Evolutionary conservation across 2,113 vertebrate species (phyloP).

Genomic region (Columba janthina): DNA sequence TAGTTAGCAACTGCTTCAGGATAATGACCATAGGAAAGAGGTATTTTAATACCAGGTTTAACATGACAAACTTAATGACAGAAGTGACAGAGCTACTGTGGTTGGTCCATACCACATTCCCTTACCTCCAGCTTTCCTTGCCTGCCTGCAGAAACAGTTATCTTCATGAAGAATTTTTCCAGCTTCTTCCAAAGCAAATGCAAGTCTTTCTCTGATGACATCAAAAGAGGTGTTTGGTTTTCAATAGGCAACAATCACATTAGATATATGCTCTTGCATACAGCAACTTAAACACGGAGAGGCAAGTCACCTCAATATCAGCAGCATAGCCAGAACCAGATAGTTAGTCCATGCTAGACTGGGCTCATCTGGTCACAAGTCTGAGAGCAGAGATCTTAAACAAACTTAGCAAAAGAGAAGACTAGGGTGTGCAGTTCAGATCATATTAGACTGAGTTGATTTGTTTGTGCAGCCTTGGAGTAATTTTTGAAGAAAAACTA

Average conservation of each 20-base stretch:
- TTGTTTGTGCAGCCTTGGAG: background rate
- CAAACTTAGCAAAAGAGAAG: background rate
- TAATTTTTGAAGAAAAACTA: background rate
- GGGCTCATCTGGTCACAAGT: background rate
- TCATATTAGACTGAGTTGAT: background rate
- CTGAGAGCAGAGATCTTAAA: background rate
- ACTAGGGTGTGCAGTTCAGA: background rate
- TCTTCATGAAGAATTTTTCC: background rate
- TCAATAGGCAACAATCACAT: background rate
- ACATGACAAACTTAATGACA: background rate
- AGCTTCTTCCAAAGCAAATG: background rate
- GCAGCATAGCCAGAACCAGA: background rate
- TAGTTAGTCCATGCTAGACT: background rate
- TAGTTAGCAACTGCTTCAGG: background rate
- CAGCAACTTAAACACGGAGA: background rate
- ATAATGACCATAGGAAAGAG: background rate
- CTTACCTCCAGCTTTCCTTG: background rate
- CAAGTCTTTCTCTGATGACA: background rate
- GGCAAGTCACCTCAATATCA: background rate
- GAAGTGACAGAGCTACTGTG: background rate
- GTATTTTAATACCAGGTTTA: background rate
- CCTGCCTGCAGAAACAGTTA: background rate
- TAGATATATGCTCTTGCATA: background rate
- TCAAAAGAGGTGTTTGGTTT: background rate
- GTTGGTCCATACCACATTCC: background rate